Evolutionary conservation across 2,888 invertebrate genomes (phyloP), one percentile per base, ranked within the genome.

Genomic region (Anthrax anthrax): DNA sequence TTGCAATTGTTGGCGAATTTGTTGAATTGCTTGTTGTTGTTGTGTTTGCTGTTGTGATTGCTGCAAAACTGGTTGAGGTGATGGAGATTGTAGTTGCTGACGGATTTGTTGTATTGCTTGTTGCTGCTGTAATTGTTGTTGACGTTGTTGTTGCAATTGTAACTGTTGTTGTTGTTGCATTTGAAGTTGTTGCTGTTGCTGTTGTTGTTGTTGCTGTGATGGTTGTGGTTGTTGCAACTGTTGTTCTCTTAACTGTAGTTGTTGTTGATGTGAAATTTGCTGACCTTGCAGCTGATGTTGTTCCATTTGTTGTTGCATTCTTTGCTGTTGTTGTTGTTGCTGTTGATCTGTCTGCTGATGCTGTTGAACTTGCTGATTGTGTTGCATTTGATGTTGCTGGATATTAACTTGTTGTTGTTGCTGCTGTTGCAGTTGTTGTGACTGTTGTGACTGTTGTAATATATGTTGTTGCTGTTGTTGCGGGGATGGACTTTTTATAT

Each of bases 121-220:
- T 52, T 54, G 57, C 42, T 56, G 59, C 23, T 58, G 61, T 45
- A 58, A 64, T 41, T 61, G 63, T 38, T 58, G 64, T 50, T 60
- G 58, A 48, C 54, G 56, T 50, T 53, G 62, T 51, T 57, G 60
- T 56, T 55, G 68, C 54, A 57, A 64, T 47, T 63, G 59, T 39
- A 64, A 62, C 41, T 65, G 65, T 48, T 65, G 69, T 17, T 61
- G 60, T 12, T 58, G 57, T 36, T 50, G 52, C 47, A 56, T 50
- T 48, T 51, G 57, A 43, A 56, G 55, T 48, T 57, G 58, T 38
- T 56, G 58, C 16, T 54, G 54, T 38, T 47, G 44, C 16, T 55
- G 47, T 23, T 53, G 47, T 38, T 56, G 54, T 43, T 57, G 57
- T 16, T 55, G 54, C 50, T 54, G 54, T n/a, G 23, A 23, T 17